Evolutionary conservation across 2,797 vertebrate species (phyloP).

Genomic region (Sphenodon punctatus): DNA sequence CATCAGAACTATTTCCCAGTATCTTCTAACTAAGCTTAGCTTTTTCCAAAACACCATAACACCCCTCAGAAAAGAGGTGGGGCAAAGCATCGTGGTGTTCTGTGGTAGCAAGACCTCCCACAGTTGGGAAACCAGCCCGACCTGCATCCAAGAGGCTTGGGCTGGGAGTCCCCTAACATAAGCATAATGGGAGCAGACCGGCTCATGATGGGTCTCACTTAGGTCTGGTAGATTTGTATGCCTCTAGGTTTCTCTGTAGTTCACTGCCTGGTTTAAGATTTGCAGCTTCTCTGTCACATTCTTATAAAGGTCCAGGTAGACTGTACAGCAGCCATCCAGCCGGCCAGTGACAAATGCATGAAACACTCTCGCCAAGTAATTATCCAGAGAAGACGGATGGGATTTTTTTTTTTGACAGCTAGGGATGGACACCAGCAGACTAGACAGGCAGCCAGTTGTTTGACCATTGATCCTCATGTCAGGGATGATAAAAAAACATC

Average conservation of each 20-base stretch:
- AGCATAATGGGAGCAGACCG: too few species aligned
- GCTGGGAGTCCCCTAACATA: too few species aligned
- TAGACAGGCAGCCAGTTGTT: slow-evolving; percentile 57
- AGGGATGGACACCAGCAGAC: slow-evolving; percentile 43
- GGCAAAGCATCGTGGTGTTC: too few species aligned
- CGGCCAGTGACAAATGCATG: slow-evolving; percentile 16
- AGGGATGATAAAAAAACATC: slow-evolving; percentile 49
- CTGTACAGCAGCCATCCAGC: neutral
- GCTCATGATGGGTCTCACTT: too few species aligned
- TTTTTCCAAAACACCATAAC: too few species aligned
- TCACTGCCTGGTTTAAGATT: neutral
- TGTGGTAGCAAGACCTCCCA: too few species aligned
- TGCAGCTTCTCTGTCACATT: neutral
- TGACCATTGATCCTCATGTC: slow-evolving; percentile 50
- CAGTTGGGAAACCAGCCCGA: too few species aligned
- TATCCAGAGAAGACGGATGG: slow-evolving; percentile 14
- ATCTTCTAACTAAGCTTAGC: neutral
- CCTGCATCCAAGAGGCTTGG: too few species aligned
- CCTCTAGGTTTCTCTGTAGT: neutral
- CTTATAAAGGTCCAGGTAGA: neutral
- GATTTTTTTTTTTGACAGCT: neutral
- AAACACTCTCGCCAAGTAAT: slow-evolving; percentile 8
- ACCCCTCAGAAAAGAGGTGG: too few species aligned
- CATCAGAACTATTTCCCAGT: neutral
- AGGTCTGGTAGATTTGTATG: too few species aligned